Evolutionary conservation across 2,888 invertebrate genomes (phyloP), one percentile per base, ranked within the genome.

Genomic region (Drosophila anomalata): DNA sequence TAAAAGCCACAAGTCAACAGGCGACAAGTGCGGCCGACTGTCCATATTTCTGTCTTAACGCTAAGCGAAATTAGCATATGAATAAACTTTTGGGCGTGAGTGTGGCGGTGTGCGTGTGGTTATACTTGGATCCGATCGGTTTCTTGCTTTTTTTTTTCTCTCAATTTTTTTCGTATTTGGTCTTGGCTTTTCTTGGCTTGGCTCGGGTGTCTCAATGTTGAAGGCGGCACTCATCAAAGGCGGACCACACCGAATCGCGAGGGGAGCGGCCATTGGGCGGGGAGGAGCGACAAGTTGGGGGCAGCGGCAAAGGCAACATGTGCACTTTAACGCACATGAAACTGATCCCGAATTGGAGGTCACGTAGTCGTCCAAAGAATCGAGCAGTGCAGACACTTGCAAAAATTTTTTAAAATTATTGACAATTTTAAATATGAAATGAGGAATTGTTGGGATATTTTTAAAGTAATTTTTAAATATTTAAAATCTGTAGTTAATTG

Each of bases 301-400:
- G 41, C 41, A 14, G 41, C 41, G 14, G 12, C 57, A 44, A 26
- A 33, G 44, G 71, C 77, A 84, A 79, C 81, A 84, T 82, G 81
- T 79, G 81, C 81, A 84, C 79, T 72, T 72, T 74, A 72, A 75
- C 65, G 75, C 79, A 75, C 75, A 79, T 80, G 78, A 75, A 79
- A 79, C 78, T 68, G 83, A 75, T 85, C 82, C 85, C 67, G 63
- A 83, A 82, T 83, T 83, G 85, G 82, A 86, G 84, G 84, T 86
- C 86, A 83, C 84, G 86, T 83, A 83, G 80, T 76, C 80, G 78
- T 83, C 68, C 69, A 61, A 57, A 61, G 65, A 46, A 52, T 31
- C 29, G 63, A 46, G 36, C 51, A 53, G 59, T 67, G 59, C 47
- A 51, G 14, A 39, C 66, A 66, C 58, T 50, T 9, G 51, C 17